phyloP scores from a whole-genome alignment of 2,797 vertebrate genomes.

The Podargus strigoides region DNA sequence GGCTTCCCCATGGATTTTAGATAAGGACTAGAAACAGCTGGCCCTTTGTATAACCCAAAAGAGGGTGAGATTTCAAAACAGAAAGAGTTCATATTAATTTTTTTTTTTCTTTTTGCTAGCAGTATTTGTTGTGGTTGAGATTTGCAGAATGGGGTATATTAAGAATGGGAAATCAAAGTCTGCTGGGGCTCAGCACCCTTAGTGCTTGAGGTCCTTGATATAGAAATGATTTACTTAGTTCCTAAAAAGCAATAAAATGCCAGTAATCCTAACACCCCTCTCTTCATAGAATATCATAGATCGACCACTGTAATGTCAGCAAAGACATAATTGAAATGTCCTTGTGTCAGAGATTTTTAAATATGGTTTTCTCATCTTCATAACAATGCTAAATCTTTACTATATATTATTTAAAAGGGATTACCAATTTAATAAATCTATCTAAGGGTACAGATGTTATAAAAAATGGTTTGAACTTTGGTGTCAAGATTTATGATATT shows the following conservation, averaged over 20 bases:
- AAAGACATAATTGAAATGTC: conserved; percentile 61
- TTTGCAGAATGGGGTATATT: neutral
- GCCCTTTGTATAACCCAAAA: neutral
- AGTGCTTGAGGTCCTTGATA: neutral
- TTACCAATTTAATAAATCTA: conserved; percentile 59
- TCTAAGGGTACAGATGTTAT: conserved; percentile 34
- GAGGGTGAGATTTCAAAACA: neutral
- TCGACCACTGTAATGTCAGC: conserved; percentile 29
- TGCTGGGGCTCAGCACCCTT: neutral
- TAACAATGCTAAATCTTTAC: conserved; percentile 64
- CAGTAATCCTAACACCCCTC: conserved; percentile 26
- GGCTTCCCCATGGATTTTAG: neutral
- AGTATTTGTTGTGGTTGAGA: neutral
- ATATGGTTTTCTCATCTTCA: conserved; percentile 59
- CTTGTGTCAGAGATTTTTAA: conserved; percentile 28
- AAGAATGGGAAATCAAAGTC: conserved; percentile 7
- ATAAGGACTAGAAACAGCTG: neutral
- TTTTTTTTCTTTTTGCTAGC: neutral
- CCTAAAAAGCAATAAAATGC: conserved; percentile 40
- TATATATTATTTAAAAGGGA: conserved; percentile 65
- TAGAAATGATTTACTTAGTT: conserved; percentile 41
- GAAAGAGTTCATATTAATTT: neutral
- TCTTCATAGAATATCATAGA: conserved; percentile 4
- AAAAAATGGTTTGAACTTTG: conserved; percentile 55
- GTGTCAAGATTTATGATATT: conserved; percentile 51